These are phyloP conservation scores for Ophion obscuratus DNA, from an alignment of 2,888 invertebrate genomes.

Conservation along the genomic window DNA sequence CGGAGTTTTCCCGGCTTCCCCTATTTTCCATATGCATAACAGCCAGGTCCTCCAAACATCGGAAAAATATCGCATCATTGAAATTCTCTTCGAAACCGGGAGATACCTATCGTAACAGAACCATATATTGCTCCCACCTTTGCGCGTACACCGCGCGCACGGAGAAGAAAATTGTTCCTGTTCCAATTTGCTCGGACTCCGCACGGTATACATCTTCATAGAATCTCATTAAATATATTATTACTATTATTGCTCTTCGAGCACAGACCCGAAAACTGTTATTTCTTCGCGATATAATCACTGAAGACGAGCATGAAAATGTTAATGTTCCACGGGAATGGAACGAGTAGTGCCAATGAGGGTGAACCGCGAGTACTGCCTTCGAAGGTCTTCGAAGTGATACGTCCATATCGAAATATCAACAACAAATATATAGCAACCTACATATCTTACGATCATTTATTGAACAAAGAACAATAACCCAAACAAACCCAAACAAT, in stretches of 20 bases:
- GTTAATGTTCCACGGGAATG: neutral
- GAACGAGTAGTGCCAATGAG: neutral
- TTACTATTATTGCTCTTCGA: neutral
- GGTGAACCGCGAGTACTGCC: no score
- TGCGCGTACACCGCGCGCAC: neutral
- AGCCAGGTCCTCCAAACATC: no score
- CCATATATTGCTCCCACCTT: conserved; percentile 28
- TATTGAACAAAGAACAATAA: no score
- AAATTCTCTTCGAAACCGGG: conserved; percentile 18
- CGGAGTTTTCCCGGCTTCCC: no score
- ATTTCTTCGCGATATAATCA: neutral
- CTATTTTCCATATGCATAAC: no score
- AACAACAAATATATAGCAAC: no score
- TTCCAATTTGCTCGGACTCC: neutral
- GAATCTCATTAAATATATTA: neutral
- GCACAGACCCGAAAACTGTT: neutral
- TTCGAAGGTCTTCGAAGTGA: no score
- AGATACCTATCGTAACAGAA: conserved; percentile 33
- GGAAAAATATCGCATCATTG: neutral
- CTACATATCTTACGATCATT: no score
- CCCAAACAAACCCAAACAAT: no score
- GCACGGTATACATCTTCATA: neutral
- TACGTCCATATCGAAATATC: no score
- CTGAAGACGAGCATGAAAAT: neutral
- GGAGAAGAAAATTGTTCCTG: neutral